Conservation (phyloP, 2,888 invertebrate genomes). For the Sturmia bella region DNA sequence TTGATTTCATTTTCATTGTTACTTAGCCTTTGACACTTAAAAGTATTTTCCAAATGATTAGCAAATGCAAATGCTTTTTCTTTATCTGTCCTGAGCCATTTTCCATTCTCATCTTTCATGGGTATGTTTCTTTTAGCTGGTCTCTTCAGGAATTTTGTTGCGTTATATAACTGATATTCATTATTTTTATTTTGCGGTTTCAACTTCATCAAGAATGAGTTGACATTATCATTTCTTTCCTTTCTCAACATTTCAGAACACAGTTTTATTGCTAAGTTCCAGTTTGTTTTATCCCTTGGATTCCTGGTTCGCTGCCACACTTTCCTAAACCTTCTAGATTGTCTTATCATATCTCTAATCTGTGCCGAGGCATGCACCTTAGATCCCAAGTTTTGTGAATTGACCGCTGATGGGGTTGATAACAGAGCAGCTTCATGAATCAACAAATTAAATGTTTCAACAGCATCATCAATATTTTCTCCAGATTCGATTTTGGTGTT, state of each 20-base stretch:
- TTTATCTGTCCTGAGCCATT: too few species aligned
- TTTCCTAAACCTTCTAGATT: not conserved
- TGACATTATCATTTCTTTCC: not conserved
- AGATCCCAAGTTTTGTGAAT: not conserved
- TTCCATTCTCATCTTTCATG: too few species aligned
- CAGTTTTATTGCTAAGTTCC: constrained; percentile 30
- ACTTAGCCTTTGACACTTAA: too few species aligned
- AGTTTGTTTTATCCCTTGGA: constrained; percentile 15
- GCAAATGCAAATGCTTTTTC: too few species aligned
- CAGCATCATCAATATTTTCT: constrained; percentile 17
- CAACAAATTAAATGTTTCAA: constrained; percentile 30
- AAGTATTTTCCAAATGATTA: too few species aligned
- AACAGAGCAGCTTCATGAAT: constrained; percentile 31
- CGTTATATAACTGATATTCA: constrained; percentile 5
- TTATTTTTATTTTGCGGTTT: constrained; percentile 8
- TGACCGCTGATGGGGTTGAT: not conserved
- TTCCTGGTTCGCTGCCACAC: not conserved
- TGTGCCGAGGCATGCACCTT: not conserved
- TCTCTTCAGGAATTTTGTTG: too few species aligned
- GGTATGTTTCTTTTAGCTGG: too few species aligned
- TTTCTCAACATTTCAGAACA: constrained; percentile 7
- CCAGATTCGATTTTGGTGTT: not conserved
- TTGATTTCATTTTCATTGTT: too few species aligned
- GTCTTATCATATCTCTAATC: not conserved
- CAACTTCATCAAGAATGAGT: not conserved